Evolutionary conservation across 2,113 vertebrate genomes (phyloP), one percentile per base, ranked within the genome.

Genomic region (Saguinus imperator): DNA sequence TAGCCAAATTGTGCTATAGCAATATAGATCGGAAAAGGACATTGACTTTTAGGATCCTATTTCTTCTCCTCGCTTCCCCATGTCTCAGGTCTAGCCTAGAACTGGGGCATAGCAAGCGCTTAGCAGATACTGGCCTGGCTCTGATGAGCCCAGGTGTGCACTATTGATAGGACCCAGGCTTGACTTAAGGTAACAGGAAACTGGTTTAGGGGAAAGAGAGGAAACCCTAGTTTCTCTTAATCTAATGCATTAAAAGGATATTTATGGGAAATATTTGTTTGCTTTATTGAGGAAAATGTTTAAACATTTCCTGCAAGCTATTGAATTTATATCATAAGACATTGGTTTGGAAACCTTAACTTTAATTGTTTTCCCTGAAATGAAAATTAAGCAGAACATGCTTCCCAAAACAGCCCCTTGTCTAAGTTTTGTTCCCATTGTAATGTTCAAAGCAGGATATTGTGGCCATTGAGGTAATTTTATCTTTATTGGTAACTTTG

Each of bases 231-330:
- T 61, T 55, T 61, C 35, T 95, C 52, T 79, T 70, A 68, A 79
- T 58, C 64, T 85, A 68, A 73, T 80, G 37, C 91, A 73, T 84
- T 94, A 94, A 96, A 96, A 68, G 73, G 88, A 32, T 94, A 64
- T 82, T 85, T 89, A 55, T 88, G 70, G 83, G 70, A 94, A 95
- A 75, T 96, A 80, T 14, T 40, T 91, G 40, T 91, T 96, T 92
- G 55, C 27, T 94, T 96, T 89, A 70, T 82, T 89, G 57, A 89
- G 58, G 64, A 94, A 92, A 66, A 85, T 93, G 37, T 66, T 95
- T 96, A 87, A 97, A 94, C 61, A 87, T 94, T 94, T 95, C 96
- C 94, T 97, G 66, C 58, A 89, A 66, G 76, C 76, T 87, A 8
- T 91, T 95, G 86, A 84, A 95, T 92, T 91, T 92, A 82, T 93